Evolutionary conservation across 2,888 invertebrate genomes (phyloP).

Genomic region (Abrostola triplasia): DNA sequence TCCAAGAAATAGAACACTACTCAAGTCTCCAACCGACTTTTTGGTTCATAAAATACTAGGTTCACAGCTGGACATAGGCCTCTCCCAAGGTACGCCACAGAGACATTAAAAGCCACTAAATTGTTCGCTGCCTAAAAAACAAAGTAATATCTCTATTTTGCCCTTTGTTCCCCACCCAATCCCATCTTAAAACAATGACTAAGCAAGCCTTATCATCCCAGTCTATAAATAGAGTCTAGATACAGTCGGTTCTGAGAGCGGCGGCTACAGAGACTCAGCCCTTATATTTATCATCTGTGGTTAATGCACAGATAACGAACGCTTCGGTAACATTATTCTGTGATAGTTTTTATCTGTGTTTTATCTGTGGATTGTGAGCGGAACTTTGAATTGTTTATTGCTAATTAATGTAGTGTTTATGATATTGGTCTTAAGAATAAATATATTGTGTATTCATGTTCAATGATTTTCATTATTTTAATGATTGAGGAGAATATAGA

Average conservation of each 20-base stretch:
- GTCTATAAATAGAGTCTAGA: constrained; percentile 52
- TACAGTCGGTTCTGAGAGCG: constrained; percentile 55
- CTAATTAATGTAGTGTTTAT: background rate
- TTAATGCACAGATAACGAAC: constrained; percentile 51
- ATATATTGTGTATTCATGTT: background rate
- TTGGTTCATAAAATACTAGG: no score
- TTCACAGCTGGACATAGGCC: no score
- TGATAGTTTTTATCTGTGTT: constrained; percentile 12
- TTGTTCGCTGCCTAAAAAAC: no score
- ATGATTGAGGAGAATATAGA: no score
- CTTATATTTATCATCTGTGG: constrained; percentile 54
- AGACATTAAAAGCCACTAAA: no score
- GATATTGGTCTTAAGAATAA: background rate
- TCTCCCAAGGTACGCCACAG: no score
- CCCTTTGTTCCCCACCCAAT: constrained; percentile 37
- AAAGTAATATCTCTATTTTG: no score
- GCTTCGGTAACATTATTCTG: constrained; percentile 47
- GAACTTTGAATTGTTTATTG: constrained; percentile 23
- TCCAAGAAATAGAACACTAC: no score
- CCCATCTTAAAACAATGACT: constrained; percentile 46
- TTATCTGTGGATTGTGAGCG: constrained; percentile 24
- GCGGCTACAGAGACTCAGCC: constrained; percentile 47
- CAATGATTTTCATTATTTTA: no score
- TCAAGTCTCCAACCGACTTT: no score
- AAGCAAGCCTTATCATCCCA: constrained; percentile 56